Conservation (phyloP, 2,888 invertebrate genomes). For the Nasonovia ribisnigri region DNA sequence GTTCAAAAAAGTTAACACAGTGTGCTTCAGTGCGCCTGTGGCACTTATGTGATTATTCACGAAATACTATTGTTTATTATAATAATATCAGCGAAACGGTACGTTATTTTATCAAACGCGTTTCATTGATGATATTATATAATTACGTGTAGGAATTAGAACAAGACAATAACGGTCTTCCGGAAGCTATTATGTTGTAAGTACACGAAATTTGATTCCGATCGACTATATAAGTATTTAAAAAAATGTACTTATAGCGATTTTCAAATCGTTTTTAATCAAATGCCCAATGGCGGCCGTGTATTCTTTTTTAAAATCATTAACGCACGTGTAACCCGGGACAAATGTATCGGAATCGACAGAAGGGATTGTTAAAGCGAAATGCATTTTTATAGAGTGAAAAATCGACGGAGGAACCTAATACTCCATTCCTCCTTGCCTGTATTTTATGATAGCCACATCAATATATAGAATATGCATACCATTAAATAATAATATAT, state of each 20-base stretch:
- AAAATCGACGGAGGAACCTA: neutral
- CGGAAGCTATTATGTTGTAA: neutral
- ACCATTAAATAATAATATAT: neutral
- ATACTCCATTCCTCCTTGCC: neutral
- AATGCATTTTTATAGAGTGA: neutral
- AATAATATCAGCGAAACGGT: neutral
- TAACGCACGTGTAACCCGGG: neutral
- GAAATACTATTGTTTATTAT: neutral
- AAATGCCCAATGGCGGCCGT: neutral
- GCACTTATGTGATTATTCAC: too few relatives aligned
- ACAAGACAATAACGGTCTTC: neutral
- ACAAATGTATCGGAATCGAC: neutral
- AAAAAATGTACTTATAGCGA: neutral
- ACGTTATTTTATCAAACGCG: neutral
- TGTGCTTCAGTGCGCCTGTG: too few relatives aligned
- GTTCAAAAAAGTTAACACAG: too few relatives aligned
- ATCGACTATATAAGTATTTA: neutral
- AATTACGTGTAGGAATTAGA: neutral
- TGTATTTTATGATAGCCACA: neutral
- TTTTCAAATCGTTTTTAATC: neutral
- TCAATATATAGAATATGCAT: neutral
- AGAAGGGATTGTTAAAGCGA: neutral
- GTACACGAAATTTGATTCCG: neutral
- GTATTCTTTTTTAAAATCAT: neutral
- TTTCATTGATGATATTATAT: neutral